Evolutionary conservation across 2,888 invertebrate species (phyloP).

Genomic region (Andricus quercusramuli): DNA sequence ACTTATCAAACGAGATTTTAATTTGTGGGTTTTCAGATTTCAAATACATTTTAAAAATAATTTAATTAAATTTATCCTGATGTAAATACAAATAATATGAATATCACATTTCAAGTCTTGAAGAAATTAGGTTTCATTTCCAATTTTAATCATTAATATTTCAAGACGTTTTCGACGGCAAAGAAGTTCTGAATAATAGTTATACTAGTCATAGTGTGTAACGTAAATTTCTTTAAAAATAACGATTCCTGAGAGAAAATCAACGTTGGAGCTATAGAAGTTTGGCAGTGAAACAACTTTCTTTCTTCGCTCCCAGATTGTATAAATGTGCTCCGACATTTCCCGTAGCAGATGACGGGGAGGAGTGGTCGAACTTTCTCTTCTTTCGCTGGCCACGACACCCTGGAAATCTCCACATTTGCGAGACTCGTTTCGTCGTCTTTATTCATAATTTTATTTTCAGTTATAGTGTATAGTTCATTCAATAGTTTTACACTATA

Average conservation of each 20-base stretch:
- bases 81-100: no score
- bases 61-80: no score
- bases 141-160: no score
- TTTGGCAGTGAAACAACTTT: constrained; percentile 57
- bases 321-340: constrained; percentile 46
- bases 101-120: no score
- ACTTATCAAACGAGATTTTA: no score
- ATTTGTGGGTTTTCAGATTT: no score
- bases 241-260: constrained; percentile 46
- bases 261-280: constrained; percentile 42
- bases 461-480: background rate
- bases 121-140: no score
- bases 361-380: constrained; percentile 66
- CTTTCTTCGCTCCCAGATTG: constrained; percentile 51
- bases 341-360: constrained; percentile 49
- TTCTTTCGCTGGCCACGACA: constrained; percentile 57
- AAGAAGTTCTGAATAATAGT: no score
- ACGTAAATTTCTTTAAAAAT: no score
- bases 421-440: constrained; percentile 8
- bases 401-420: constrained; percentile 41
- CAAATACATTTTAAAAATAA: no score
- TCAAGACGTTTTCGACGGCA: no score
- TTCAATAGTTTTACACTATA: background rate
- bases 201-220: no score
- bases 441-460: constrained; percentile 20